These are phyloP conservation scores for Sphaerophoria rueppellii DNA, from an alignment of 2,888 invertebrate genomes.

Conservation along the genomic window DNA sequence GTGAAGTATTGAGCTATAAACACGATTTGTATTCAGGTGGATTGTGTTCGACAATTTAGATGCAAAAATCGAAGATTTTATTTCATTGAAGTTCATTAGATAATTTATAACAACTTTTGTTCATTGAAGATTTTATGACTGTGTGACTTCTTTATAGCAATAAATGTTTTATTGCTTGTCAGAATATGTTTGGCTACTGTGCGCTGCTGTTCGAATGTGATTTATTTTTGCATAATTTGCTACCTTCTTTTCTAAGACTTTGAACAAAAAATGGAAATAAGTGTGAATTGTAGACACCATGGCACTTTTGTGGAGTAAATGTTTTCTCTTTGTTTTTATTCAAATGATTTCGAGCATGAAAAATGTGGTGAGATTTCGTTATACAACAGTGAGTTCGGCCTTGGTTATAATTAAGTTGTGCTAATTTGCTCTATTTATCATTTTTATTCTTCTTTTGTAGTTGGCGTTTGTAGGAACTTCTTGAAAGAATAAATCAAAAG, in stretches of 20 bases:
- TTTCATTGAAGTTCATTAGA: conserved; percentile 1
- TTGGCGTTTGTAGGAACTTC: too few species aligned
- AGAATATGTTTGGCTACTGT: conserved; percentile 30
- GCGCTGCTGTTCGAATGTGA: conserved; percentile 6
- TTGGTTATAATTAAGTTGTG: background rate
- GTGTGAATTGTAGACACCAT: background rate
- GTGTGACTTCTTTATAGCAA: conserved; percentile 6
- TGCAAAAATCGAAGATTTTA: conserved; percentile 1
- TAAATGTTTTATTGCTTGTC: conserved; percentile 37
- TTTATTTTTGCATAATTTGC: conserved; percentile 29
- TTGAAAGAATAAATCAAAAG: too few species aligned
- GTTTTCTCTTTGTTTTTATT: background rate
- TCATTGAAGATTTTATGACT: background rate
- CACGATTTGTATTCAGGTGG: background rate
- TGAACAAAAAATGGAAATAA: background rate
- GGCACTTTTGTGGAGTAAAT: background rate
- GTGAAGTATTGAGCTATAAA: background rate
- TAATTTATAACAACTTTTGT: background rate
- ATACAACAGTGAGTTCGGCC: conserved; percentile 5
- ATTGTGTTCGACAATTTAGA: background rate
- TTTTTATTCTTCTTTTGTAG: background rate
- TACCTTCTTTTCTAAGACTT: background rate
- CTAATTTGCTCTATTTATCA: background rate
- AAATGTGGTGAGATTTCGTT: conserved; percentile 1
- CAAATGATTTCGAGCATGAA: conserved; percentile 8